Base-by-base conservation (phyloP, 2,888 invertebrate species). In the Drosophila robusta region DNA sequence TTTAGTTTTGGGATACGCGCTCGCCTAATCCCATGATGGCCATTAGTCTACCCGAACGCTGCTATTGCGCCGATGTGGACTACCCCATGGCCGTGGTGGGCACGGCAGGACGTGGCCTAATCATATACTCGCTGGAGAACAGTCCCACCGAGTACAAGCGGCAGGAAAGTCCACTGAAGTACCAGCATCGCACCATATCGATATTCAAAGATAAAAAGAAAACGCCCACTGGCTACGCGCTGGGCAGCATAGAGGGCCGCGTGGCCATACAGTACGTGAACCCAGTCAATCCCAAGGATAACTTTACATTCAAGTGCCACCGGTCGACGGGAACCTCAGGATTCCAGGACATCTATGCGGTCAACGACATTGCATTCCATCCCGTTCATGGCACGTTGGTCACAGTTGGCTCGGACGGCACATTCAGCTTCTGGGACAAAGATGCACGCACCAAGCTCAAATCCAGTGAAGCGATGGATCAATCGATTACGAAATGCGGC, bases 241-340 rank as follows among this genome's bases (percentile, higher is more conserved):
- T 99, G 60, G 99, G 99, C 70, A 97, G 97, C 88, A 98, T 99
- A 26, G 99, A 98, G 93, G 99, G 99, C 8, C 95, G 99, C 61
- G 99, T 99, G 0, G 99, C 99, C 52, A 99, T 99, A 87, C 99
- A 99, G 92, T 99, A 99, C 92, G 97, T 99, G 1, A 98, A 96
- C 92, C 96, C 99, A 1, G 93, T 95, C 38, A 98, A 97, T 93
- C 98, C 99, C 5, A 99, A 99, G 92, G 99, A 99, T 91, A 99
- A 99, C 93, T 99, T 99, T 92, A 99, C 99, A 1, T 99, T 99
- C 93, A 99, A 99, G 93, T 99, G 99, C 92, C 99, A 99, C 92
- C 95, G 99, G 26, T 97, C 52, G 16, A 97, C 98, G 89, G 97
- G 97, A 34, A 94, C 95, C 0, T 94, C 95, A 0, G 91, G 92